These are phyloP conservation scores for Idris sp. DNA, from an alignment of 1,140 invertebrate genomes.

Conservation along the genomic window DNA sequence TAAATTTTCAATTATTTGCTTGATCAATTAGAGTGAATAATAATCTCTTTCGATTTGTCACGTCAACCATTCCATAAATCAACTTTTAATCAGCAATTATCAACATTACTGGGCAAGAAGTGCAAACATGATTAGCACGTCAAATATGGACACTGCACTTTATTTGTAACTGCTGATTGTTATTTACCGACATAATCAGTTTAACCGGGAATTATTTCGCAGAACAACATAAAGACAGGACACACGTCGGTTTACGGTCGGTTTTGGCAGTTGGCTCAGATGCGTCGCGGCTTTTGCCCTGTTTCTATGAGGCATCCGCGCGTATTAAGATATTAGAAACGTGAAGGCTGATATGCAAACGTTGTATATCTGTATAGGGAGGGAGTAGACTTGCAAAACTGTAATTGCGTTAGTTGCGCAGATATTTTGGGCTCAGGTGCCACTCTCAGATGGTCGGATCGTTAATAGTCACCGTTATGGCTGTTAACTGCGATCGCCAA, in stretches of 20 bases:
- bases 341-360: constrained; percentile 30
- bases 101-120: constrained; percentile 25
- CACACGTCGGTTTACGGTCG: constrained; percentile 9
- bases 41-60: constrained; percentile 27
- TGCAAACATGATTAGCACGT: constrained; percentile 42
- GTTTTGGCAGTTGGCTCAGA: constrained; percentile 32
- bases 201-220: constrained; percentile 1
- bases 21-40: too few species aligned
- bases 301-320: constrained; percentile 22
- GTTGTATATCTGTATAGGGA: constrained; percentile 49
- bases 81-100: constrained; percentile 34
- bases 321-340: constrained; percentile 58
- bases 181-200: constrained; percentile 39
- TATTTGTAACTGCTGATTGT: constrained; percentile 34
- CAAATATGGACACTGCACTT: constrained; percentile 22
- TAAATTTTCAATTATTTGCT: constrained; percentile 9
- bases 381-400: constrained; percentile 76
- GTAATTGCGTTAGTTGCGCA: constrained; percentile 78
- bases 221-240: constrained; percentile 2
- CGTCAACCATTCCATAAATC: constrained; percentile 30
- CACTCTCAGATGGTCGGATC: constrained; percentile 71
- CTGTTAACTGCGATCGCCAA: constrained; percentile 58
- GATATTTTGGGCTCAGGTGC: constrained; percentile 78
- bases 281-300: constrained; percentile 44
- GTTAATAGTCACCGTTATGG: constrained; percentile 77